Base-by-base conservation (phyloP, 2,888 invertebrate genomes). In the Patella caerulea region DNA sequence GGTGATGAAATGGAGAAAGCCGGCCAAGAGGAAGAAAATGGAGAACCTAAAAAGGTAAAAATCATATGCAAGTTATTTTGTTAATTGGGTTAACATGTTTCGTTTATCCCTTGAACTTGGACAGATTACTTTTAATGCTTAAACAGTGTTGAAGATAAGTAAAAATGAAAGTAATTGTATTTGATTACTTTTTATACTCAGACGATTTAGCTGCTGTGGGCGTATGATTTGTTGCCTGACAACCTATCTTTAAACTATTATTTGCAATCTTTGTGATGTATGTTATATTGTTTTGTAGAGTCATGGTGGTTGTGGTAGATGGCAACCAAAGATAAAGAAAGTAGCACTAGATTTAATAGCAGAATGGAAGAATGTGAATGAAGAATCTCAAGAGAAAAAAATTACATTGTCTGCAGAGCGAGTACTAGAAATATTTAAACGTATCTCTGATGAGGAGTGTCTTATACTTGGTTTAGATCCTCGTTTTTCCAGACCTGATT, bases 291-390 rank as follows among this genome's bases (percentile, higher is more conserved):
- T 54, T 74, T 75, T 79, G 14, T 77, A 94, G 86, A 94, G 94
- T 17, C 98, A 98, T 91, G 98, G 98, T 75, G 99, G 99, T 88
- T 99, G 99, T 93, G 99, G 99, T 86, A 95, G 99, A 85, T 98
- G 97, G 90, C 99, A 99, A 91, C 99, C 99, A 0, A 96, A 95
- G 76, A 96, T 99, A 75, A 94, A 96, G 80, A 93, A 98, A 78
- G 94, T 94, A 59, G 99, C 98, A 0, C 93, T 99, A 71, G 99
- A 99, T 87, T 93, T 99, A 70, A 95, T 96, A 0, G 99, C 98
- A 0, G 99, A 99, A 92, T 99, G 99, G 99, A 99, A 91, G 92
- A 96, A 98, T 91, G 95, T 97, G 0, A 99, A 99, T 92, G 99
- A 99, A 93, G 99, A 99, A 89, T 96, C 97, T 9, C 98, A 99